Evolutionary conservation across 2,888 invertebrate species (phyloP).

Genomic region (Cyclophora albipunctata): DNA sequence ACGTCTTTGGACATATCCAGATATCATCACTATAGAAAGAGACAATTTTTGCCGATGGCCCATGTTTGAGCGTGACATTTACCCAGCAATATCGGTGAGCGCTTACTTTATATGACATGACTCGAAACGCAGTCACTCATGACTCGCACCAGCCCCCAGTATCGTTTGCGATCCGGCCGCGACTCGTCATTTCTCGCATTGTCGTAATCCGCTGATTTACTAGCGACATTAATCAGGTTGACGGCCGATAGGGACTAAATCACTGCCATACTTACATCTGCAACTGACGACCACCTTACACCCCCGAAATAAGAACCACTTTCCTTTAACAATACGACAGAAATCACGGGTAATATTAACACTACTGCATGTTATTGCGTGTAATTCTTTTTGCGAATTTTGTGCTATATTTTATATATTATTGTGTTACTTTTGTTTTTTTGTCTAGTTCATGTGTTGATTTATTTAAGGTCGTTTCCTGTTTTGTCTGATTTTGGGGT

Average conservation of each 20-base stretch:
- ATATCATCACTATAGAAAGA: no score
- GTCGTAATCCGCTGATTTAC: conserved; percentile 76
- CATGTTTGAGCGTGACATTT: no score
- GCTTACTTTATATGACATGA: no score
- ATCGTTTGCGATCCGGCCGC: conserved; percentile 64
- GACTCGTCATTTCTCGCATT: conserved; percentile 76
- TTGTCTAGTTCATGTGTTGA: conserved; percentile 60
- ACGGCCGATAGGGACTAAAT: conserved; percentile 75
- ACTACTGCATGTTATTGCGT: conserved; percentile 72
- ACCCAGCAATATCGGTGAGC: no score
- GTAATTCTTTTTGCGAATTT: conserved; percentile 73
- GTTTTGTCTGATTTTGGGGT: conserved; percentile 51
- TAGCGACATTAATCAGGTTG: conserved; percentile 74
- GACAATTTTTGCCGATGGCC: no score
- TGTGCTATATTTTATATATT: conserved; percentile 51
- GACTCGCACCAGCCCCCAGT: conserved; percentile 30
- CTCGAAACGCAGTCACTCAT: no score
- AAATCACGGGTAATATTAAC: conserved; percentile 45
- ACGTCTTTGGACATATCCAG: no score
- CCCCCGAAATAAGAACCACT: conserved; percentile 29
- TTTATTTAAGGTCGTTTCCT: conserved; percentile 58
- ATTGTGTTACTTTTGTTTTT: conserved; percentile 42
- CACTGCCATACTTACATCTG: conserved; percentile 51
- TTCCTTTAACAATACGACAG: conserved; percentile 15
- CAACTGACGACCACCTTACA: conserved; percentile 38